Conservation (phyloP, 2,888 invertebrate species). For the Xestia ashworthii region DNA sequence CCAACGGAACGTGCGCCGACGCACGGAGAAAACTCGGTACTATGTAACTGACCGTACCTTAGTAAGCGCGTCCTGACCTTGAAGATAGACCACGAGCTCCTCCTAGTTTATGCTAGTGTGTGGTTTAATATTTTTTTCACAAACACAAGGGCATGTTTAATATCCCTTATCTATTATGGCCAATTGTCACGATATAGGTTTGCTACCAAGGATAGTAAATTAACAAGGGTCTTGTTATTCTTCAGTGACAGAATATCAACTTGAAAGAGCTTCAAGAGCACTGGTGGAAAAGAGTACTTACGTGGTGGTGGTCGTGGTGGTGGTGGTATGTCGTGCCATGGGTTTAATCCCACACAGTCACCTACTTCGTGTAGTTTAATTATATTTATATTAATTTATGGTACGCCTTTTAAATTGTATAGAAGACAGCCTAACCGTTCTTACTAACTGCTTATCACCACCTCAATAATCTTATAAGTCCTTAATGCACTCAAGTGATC, state of each 20-base stretch:
- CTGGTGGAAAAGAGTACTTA: too few relatives aligned
- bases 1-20: too few relatives aligned
- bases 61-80: too few relatives aligned
- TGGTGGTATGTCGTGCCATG: too few relatives aligned
- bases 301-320: too few relatives aligned
- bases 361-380: too few relatives aligned
- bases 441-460: background rate
- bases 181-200: background rate
- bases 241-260: background rate
- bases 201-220: background rate
- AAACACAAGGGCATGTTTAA: background rate
- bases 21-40: too few relatives aligned
- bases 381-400: too few relatives aligned
- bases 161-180: background rate
- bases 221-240: background rate
- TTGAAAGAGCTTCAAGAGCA: too few relatives aligned
- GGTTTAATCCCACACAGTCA: too few relatives aligned
- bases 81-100: too few relatives aligned
- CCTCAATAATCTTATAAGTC: background rate
- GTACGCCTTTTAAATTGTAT: background rate
- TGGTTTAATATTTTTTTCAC: background rate
- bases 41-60: too few relatives aligned
- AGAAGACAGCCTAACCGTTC: background rate
- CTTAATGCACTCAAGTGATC: background rate
- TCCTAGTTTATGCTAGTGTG: conserved; percentile 7